Base-by-base conservation (phyloP, 2,888 invertebrate genomes). In the Pardosa pseudoannulata region DNA sequence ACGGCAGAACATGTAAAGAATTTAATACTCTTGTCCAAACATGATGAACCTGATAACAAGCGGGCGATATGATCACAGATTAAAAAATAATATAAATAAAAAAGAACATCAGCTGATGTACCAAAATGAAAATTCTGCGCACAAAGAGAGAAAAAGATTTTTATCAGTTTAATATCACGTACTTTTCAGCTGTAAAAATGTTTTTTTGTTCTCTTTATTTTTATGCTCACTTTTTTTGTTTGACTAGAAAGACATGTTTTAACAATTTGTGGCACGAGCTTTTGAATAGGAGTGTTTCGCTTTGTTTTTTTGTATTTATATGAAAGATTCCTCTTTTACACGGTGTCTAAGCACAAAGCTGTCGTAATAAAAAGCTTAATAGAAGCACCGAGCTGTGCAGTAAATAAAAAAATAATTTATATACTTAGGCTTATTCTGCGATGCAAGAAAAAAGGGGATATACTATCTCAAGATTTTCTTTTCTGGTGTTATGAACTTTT, bases 21-120 rank as follows among this genome's bases (percentile, higher is more conserved):
- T 65, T 80, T 73, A 46, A 80, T 73, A 67, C 32, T 50, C 73
- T 73, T 80, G 46, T 67, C 73, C 62, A 70, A 71, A 41, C 23
- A 36, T 27, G 62, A 74, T 32, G 75, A 67, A n/a, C 32, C 23
- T 39, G 81, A 74, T 68, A 68, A 68, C n/a, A 32, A 13, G 56
- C 39, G 19, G 32, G 56, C 1, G 31, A 79, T n/a, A n/a, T n/a
- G 71, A 71, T 79, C 1, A 5, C 11, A 65, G 29, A 31, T 29
- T n/a, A n/a, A n/a, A n/a, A n/a, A n/a, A n/a, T n/a, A n/a, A n/a
- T n/a, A n/a, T n/a, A n/a, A n/a, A n/a, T n/a, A n/a, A n/a, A 31
- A 65, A 27, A 29, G 7, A 6, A 16, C n/a, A 56, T 62, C 64
- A 65, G 64, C 64, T 41, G 31, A 62, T 65, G 65, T 50, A 28